Base-by-base conservation (phyloP, 2,797 vertebrate species). In the Danio aesculapii region DNA sequence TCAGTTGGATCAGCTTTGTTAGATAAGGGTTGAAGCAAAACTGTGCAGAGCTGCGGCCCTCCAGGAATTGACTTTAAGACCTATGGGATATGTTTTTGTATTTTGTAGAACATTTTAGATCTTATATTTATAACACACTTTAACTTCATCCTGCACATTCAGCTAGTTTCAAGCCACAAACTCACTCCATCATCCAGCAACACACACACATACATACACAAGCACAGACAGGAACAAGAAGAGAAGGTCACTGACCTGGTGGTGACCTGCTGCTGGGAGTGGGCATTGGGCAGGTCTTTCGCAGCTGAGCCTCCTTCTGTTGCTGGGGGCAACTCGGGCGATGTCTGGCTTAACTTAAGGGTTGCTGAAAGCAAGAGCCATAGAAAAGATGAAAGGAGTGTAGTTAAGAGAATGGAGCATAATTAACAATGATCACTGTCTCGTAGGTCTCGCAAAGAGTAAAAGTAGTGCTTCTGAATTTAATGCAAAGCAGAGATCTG, bases 311-410 rank as follows among this genome's bases (percentile, higher is more conserved):
- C 94, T 0, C 91, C 92, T 62, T 95, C 94, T 1, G 93, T 81
- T 82, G 91, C 92, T 41, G 92, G 95, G 10, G 94, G 94, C 88
- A 97, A 93, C 76, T 97, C 96, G 0, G 97, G 97, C 68, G 97
- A 98, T 0, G 95, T 97, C 91, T 96, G 95, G 91, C 96, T 96
- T 70, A 96, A 91, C 89, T 96, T 97, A 88, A 97, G 90, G 30
- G 90, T 94, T 59, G 92, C 93, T 94, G 30, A 44, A 73, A 53
- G 14, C 30, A 43, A 16, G 55, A 17, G 16, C 14, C 5, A 53
- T n/a, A 69, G 13, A 80, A 73, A 49, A 77, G 47, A 62, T 79
- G 8, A 46, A 71, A 79, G 64, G 14, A 41, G 39, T 17, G 70
- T 47, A 69, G 46, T 70, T 70, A 44, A 70, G 11, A 43, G 30